Percentiles rank a stretch among this genome's conserved stretches.
These are phyloP conservation scores for Aphodius granarius DNA, from an alignment of 2,888 invertebrate genomes.

Conservation along the genomic window DNA sequence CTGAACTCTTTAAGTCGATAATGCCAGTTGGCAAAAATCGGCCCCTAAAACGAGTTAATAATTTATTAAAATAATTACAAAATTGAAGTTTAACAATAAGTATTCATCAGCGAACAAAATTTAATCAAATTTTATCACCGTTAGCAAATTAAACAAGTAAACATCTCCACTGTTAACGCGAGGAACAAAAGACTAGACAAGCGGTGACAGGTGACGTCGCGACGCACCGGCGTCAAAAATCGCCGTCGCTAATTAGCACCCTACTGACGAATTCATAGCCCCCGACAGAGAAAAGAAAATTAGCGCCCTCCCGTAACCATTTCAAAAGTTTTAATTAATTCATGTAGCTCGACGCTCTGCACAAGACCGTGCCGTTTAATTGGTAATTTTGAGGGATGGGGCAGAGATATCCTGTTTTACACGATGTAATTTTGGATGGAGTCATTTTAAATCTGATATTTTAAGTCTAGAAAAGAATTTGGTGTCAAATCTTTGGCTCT, in stretches of 20 bases:
- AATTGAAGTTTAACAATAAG: too few relatives aligned
- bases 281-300: background rate
- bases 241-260: background rate
- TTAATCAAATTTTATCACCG: too few relatives aligned
- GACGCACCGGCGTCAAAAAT: background rate
- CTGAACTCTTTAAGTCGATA: too few relatives aligned
- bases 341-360: background rate
- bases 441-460: too few relatives aligned
- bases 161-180: too few relatives aligned
- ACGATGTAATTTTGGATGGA: background rate
- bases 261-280: background rate
- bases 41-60: too few relatives aligned
- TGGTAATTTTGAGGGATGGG: background rate
- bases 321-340: background rate
- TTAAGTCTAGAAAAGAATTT: background rate
- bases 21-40: too few relatives aligned
- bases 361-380: background rate
- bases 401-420: background rate
- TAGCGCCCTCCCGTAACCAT: background rate
- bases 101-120: too few relatives aligned
- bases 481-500: too few relatives aligned
- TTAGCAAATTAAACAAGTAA: too few relatives aligned
- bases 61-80: too few relatives aligned
- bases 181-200: background rate
- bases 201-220: background rate